Evolutionary conservation across 2,113 vertebrate species (phyloP), one percentile per base, ranked within the genome.

Genomic region (Paramisgurnus dabryanus): DNA sequence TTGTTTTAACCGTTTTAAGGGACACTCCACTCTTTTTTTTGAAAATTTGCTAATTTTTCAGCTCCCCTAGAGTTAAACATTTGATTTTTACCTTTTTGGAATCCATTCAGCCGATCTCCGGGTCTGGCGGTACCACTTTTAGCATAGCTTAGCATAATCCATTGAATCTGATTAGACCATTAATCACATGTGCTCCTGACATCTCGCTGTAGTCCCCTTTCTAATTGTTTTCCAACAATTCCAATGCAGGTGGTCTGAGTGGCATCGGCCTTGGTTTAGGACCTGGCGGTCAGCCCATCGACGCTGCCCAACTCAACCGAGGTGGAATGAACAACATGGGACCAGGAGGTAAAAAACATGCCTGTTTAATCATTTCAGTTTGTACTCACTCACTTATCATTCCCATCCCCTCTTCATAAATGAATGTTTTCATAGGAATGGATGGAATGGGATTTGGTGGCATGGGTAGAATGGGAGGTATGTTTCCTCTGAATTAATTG

Each of bases 391-490:
- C 47, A 47, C 27, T 64, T 34, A 11, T 75, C 72, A 64, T 49
- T 58, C 22, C 27, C 66, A 15, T 71, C 34, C 40, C 57, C 71
- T 57, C 61, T 86, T 57, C 47, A 45, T 65, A 27, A 53, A 63
- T 49, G 12, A n/a, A 66, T 78, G 80, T 86, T 87, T 57, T 89
- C 84, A 81, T 75, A 94, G 97, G 95, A 90, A 96, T 98, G 94
- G 95, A 96, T 94, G 95, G 95, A 90, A 96, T 98, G 94, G 95
- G 95, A 88, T 98, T 96, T 91, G 94, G 90, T 77, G 91, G 95
- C 92, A 96, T 98, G 95, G 96, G 96, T 91, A 95, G 97, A 86
- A 97, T 98, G 94, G 96, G 96, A 93, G 97, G 97, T 96, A 93
- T 90, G 94, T 92, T 78, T 8, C 34, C 18, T 64, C 34, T 6